Conservation (phyloP, 2,797 vertebrate species). For the Oreochromis mossambicus region DNA sequence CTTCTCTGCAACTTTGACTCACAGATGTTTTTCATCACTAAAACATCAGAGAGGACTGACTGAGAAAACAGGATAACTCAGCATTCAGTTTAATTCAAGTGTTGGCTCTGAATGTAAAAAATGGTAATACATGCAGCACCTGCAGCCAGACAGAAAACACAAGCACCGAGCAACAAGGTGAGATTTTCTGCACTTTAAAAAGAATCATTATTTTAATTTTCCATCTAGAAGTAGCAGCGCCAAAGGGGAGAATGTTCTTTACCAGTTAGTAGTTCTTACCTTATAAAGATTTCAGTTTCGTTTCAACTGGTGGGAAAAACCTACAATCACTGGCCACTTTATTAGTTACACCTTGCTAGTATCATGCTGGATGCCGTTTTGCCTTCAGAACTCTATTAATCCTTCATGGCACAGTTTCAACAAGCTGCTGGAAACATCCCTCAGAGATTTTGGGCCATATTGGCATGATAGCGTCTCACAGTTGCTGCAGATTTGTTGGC, state of each 20-base stretch:
- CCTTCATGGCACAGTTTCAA: background rate
- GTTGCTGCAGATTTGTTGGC: background rate
- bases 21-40: slow-evolving; percentile 23
- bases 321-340: background rate
- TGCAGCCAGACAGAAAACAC: background rate
- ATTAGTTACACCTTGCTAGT: background rate
- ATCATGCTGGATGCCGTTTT: background rate
- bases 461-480: background rate
- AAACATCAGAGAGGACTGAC: slow-evolving; percentile 28
- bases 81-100: background rate
- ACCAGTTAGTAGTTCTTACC: background rate
- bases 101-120: background rate
- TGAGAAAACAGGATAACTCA: background rate
- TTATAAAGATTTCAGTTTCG: background rate
- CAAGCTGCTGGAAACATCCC: background rate
- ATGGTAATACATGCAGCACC: slow-evolving; percentile 17
- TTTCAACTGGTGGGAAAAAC: background rate
- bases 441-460: background rate
- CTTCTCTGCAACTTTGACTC: slow-evolving; percentile 18
- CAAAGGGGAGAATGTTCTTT: background rate
- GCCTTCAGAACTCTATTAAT: background rate
- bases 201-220: background rate
- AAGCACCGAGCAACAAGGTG: background rate
- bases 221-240: background rate
- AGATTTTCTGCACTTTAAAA: background rate